Percentiles rank a stretch among this genome's conserved stretches.
phyloP scores from a whole-genome alignment of 1,140 invertebrate genomes.

The Oppia nitens region DNA sequence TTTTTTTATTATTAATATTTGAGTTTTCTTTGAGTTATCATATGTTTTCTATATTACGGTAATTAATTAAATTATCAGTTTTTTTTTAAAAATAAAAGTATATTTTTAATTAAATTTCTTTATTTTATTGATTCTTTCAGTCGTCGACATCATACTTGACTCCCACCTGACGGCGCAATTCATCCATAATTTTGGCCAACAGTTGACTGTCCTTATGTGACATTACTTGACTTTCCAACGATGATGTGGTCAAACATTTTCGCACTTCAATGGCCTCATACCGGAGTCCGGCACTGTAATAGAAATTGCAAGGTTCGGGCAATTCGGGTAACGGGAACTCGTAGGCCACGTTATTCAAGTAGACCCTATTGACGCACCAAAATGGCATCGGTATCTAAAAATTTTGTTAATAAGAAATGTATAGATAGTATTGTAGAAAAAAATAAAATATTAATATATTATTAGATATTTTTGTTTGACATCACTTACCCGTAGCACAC shows the following conservation, averaged over 20 bases:
- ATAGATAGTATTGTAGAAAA: neutral
- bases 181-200: conserved; percentile 45
- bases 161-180: conserved; percentile 44
- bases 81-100: too few species aligned
- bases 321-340: conserved; percentile 37
- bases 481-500: too few species aligned
- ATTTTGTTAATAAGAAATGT: neutral
- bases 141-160: conserved; percentile 43
- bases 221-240: conserved; percentile 41
- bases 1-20: too few species aligned
- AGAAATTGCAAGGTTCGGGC: conserved; percentile 27
- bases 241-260: conserved; percentile 43
- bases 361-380: conserved; percentile 18
- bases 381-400: neutral
- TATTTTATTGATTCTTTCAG: too few species aligned
- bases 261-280: conserved; percentile 56
- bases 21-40: too few species aligned
- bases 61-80: too few species aligned
- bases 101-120: too few species aligned
- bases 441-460: conserved; percentile 6
- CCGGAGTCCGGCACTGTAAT: conserved; percentile 47
- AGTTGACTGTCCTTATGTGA: conserved; percentile 40
- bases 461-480: too few species aligned
- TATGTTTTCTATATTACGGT: too few species aligned
- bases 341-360: conserved; percentile 23